Base-by-base conservation (phyloP, 2,888 invertebrate species). In the Aradus depressus region DNA sequence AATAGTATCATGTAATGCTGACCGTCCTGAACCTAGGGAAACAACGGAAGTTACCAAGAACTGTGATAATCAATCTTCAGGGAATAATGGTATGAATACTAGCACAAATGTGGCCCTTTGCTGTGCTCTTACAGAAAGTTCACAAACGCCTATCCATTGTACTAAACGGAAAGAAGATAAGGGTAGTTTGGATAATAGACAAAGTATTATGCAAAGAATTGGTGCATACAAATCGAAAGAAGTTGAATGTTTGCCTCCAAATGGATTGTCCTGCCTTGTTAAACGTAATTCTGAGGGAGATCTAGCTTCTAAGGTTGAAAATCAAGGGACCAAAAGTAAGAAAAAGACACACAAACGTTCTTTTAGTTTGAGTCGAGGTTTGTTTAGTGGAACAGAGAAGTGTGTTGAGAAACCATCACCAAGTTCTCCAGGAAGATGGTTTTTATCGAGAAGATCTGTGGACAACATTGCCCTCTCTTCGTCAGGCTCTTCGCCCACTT, bases 111-210 rank as follows among this genome's bases (percentile, higher is more conserved):
- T 62, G 12, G 55, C 60, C 19, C 53, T 69, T 12, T 70, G 70
- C 55, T 70, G 70, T 53, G 70, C 70, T 2, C 69, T 70, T 63
- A 70, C 70, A 2, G 70, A 70, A 56, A 64, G 68, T 23, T 66
- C 68, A 51, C 62, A 65, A 57, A 69, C 68, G 4, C 68, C 68
- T 1, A 64, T 67, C 2, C 67, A 67, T 56, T 66, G 66, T 53
- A 60, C 67, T 28, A 66, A 64, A 6, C 62, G 39, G 18, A 56
- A 51, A 28, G 51, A 56, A 26, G 48, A 53, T 16, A 43, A 35
- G 18, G 54, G 54, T 43, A 52, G 45, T 19, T 50, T 42, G 5
- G 44, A 51, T 12, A 59, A 57, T 39, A 49, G 50, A 31, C 35
- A 49, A 12, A 54, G 52, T 38, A 52, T 53, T 21, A 3, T 54